Evolutionary conservation across 2,888 invertebrate genomes (phyloP).

Genomic region (Ptilodon capucinus): DNA sequence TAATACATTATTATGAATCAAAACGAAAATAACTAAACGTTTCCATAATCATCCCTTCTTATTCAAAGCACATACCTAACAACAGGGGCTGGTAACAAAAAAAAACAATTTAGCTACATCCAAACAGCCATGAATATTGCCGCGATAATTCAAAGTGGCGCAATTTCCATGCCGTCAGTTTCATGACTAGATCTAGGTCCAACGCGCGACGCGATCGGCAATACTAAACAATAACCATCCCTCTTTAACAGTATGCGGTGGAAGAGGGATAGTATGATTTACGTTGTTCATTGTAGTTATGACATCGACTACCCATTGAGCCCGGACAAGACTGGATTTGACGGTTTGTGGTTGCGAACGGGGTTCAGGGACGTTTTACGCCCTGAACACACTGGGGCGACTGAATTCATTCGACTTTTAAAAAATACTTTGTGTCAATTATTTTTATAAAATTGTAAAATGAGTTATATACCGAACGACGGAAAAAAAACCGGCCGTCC

Average conservation of each 20-base stretch:
- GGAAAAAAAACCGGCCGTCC: no score
- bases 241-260: conserved; percentile 5
- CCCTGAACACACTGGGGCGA: no score
- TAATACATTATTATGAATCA: background rate
- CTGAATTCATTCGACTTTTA: no score
- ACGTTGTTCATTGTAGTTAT: conserved; percentile 18
- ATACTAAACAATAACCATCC: conserved; percentile 8
- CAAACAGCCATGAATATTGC: conserved; percentile 42
- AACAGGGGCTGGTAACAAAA: conserved; percentile 4
- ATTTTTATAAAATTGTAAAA: no score
- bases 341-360: conserved; percentile 38
- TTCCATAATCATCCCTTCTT: background rate
- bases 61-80: conserved; percentile 9
- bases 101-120: conserved; percentile 27
- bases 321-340: conserved; percentile 39
- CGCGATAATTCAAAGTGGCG: conserved; percentile 41
- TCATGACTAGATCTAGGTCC: conserved; percentile 39
- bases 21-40: background rate
- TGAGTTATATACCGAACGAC: no score
- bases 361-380: conserved; percentile 26
- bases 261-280: conserved; percentile 22
- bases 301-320: conserved; percentile 36
- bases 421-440: no score
- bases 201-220: conserved; percentile 23
- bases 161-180: conserved; percentile 51